A percentile compares a stretch with the other conserved stretches of the same genome.
These are phyloP conservation scores for Pemphigus obesinymphae DNA, from an alignment of 1,140 invertebrate species.

Conservation along the genomic window DNA sequence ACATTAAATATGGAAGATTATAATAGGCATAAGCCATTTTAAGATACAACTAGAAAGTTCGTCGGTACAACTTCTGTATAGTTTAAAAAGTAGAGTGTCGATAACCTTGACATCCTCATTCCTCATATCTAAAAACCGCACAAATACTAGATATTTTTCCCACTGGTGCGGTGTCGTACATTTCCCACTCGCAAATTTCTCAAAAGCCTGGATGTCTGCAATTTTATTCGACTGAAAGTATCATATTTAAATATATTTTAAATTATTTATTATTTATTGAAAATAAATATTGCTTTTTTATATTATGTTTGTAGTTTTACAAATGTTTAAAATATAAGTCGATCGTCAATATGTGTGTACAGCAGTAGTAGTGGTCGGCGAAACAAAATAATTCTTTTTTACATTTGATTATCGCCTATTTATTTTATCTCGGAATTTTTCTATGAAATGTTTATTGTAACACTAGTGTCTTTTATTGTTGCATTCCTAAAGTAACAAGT, in stretches of 20 bases:
- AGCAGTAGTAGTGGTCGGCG: no score
- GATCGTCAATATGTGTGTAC: neutral
- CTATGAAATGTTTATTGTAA: neutral
- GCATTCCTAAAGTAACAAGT: neutral
- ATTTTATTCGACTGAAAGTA: neutral
- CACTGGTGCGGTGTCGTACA: neutral
- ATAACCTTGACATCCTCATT: neutral
- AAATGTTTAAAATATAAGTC: no score
- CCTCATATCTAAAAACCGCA: neutral
- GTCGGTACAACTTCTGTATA: neutral
- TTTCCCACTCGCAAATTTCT: neutral
- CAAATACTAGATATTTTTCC: neutral
- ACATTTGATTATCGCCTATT: neutral
- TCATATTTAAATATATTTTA: neutral
- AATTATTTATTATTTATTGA: no score
- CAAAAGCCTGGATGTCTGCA: neutral
- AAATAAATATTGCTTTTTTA: no score
- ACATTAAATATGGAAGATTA: conserved; percentile 5
- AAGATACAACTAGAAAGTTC: conserved; percentile 25
- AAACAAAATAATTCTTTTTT: neutral
- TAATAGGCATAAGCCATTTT: neutral
- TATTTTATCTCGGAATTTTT: no score
- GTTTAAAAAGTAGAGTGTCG: neutral
- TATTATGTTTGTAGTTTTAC: no score
- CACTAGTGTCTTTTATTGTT: neutral